Conservation (phyloP, 2,888 invertebrate species). For the Epinotia demarniana region DNA sequence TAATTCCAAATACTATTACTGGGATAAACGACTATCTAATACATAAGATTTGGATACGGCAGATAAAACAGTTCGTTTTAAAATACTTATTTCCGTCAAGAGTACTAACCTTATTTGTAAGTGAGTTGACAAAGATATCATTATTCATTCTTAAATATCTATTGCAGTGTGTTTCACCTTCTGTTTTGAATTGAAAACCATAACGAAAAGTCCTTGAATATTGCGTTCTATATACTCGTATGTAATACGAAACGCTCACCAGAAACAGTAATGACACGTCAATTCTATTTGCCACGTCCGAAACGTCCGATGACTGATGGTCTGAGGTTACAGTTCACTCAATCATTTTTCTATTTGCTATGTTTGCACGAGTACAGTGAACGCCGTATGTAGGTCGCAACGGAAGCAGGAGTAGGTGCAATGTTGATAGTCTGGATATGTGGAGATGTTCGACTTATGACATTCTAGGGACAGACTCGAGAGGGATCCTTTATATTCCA, state of each 20-base stretch:
- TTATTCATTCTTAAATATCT: too few relatives aligned
- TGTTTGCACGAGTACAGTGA: conserved; percentile 7
- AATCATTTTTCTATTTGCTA: conserved; percentile 28
- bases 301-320: neutral
- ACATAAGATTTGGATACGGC: too few relatives aligned
- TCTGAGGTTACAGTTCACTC: neutral
- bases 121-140: too few relatives aligned
- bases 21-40: too few relatives aligned
- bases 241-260: neutral
- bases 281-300: neutral
- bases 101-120: too few relatives aligned
- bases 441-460: neutral
- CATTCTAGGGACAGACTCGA: neutral
- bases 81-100: too few relatives aligned
- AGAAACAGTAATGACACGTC: neutral
- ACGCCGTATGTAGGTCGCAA: neutral
- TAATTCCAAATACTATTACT: too few relatives aligned
- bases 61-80: too few relatives aligned
- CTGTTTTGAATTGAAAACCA: neutral
- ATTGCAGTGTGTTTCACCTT: too few relatives aligned
- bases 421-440: conserved; percentile 10
- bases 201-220: neutral
- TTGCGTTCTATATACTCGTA: too few relatives aligned
- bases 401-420: neutral
- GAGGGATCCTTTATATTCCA: neutral